Evolutionary conservation across 2,888 invertebrate genomes (phyloP), one percentile per base, ranked within the genome.

Genomic region (Ceramica pisi): DNA sequence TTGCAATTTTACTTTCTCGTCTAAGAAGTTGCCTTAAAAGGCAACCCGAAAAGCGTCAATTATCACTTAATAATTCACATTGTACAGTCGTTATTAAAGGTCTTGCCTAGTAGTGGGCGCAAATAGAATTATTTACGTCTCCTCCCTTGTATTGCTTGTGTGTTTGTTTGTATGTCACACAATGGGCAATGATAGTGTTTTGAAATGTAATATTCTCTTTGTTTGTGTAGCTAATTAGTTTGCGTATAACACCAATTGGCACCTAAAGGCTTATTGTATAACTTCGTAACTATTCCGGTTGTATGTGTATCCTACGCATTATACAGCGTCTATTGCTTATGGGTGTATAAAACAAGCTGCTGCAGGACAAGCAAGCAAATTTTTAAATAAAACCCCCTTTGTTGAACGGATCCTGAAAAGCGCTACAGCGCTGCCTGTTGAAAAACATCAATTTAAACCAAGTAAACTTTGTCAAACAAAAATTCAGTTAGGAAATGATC

Each of bases 41-140:
- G n/a, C 41, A 21, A 48, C 48, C 53, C 60, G n/a, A 68, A 78
- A 65, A 56, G 61, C 65, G 78, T 73, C 73, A 68, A 77, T 61
- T 71, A 62, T 65, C 67, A 73, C 26, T 57, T 73, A 78, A 78
- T 87, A 84, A 86, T 86, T 87, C 80, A 86, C 69, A 63, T 75
- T 63, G 78, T 78, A 81, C 68, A 53, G 74, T 56, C 60, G 53
- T 62, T 77, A 72, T 63, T 51, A 31, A 68, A 65, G 53, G 26
- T 16, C 46, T 16, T 26, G 14, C 19, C n/a, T 44, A 57, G 46
- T 62, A 50, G 26, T 64, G 41, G 41, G 48, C 4, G 46, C 53
- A 59, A 73, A 78, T 65, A 57, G 48, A 65, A 74, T 78, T 78
- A 57, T 68, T 68, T 48, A 74, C 61, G 26, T 26, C 53, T 44